Conservation (phyloP, 2,797 vertebrate genomes). For the Xenentodon cancila region DNA sequence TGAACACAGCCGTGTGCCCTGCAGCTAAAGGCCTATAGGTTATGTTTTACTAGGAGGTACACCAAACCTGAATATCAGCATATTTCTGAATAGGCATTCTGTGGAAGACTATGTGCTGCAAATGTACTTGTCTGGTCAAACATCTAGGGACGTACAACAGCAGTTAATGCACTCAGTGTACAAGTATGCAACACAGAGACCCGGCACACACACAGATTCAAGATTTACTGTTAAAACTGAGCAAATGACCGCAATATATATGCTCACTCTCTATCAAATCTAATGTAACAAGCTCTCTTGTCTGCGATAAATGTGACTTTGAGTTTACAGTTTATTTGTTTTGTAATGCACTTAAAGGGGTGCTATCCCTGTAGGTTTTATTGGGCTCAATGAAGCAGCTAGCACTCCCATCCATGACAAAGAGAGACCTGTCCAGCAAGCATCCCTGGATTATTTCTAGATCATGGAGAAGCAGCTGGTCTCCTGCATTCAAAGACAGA, state of each 20-base stretch:
- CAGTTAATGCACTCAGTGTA: conserved; percentile 27
- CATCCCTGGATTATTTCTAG: conserved; percentile 33
- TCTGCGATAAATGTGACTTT: conserved; percentile 21
- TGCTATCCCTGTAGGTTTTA: background rate
- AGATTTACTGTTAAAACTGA: conserved; percentile 5
- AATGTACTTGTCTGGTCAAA: conserved; percentile 39
- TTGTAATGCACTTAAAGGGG: conserved; percentile 10
- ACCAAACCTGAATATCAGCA: conserved; percentile 75
- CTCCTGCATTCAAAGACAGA: conserved; percentile 7
- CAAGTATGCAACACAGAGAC: conserved; percentile 13
- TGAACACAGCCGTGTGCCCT: conserved; percentile 41
- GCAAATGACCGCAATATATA: background rate
- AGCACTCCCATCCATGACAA: conserved; percentile 33
- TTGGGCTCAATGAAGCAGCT: too few species aligned
- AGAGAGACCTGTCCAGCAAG: conserved; percentile 20
- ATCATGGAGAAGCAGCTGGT: conserved; percentile 8
- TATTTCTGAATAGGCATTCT: conserved; percentile 62
- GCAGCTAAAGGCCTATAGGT: conserved; percentile 57
- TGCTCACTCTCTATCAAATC: conserved; percentile 23
- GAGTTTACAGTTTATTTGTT: conserved; percentile 37
- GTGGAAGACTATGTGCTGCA: conserved; percentile 30
- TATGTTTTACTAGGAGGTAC: conserved; percentile 35
- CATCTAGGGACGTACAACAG: conserved; percentile 23
- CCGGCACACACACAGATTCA: background rate
- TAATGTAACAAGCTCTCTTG: conserved; percentile 4